A percentile compares a stretch with the other conserved stretches of the same genome.
These are phyloP conservation scores for Sinella curviseta DNA, from an alignment of 1,140 invertebrate species.

Conservation along the genomic window DNA sequence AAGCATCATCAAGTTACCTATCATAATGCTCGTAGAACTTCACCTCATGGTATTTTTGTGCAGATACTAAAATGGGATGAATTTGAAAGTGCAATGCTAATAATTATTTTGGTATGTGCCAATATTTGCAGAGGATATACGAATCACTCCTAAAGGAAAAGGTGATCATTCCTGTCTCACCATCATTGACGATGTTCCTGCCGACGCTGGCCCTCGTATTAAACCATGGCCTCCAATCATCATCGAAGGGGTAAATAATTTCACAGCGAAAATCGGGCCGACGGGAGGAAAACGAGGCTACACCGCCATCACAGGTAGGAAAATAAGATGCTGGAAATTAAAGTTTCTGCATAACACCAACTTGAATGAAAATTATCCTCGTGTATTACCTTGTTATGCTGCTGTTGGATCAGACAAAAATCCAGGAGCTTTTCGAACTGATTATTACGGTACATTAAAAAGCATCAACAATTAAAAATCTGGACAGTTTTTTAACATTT, in stretches of 20 bases:
- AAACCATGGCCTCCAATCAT: slow-evolving; percentile 67
- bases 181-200: slow-evolving; percentile 55
- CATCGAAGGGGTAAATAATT: slow-evolving; percentile 64
- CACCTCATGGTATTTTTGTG: slow-evolving; percentile 7
- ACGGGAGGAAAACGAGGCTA: slow-evolving; percentile 79
- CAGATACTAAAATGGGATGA: not conserved
- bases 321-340: not conserved
- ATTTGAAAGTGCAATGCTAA: not conserved
- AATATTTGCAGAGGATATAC: slow-evolving; percentile 63
- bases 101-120: not conserved
- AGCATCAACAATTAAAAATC: not conserved
- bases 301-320: slow-evolving; percentile 70
- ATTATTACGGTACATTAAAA: not conserved
- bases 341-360: no score
- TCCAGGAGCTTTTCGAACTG: not conserved
- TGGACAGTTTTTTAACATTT: not conserved
- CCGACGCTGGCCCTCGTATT: slow-evolving; percentile 58
- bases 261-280: slow-evolving; percentile 77
- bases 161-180: slow-evolving; percentile 59
- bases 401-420: slow-evolving; percentile 3
- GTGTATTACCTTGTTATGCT: not conserved
- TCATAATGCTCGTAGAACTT: not conserved
- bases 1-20: slow-evolving; percentile 1
- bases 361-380: no score
- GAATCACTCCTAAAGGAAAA: slow-evolving; percentile 69